A percentile compares a stretch with the other conserved stretches of the same genome.
Conservation (phyloP, 2,888 invertebrate genomes). For the Dicyrtoma fusca region DNA sequence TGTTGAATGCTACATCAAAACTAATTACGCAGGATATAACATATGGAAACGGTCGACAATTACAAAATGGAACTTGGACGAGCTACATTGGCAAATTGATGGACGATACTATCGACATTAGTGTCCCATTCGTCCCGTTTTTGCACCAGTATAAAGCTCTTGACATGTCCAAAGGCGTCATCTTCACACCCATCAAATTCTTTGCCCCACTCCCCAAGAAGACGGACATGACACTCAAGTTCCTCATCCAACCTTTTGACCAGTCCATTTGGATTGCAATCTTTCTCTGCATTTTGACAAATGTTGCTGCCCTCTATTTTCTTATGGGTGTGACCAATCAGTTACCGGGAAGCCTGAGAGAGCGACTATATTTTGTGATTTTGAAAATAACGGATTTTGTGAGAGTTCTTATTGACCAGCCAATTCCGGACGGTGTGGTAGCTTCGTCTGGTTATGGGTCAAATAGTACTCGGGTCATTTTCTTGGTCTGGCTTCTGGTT, state of each 20-base stretch:
- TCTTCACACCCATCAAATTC: conserved; percentile 10
- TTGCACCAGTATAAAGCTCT: background rate
- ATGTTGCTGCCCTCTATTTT: background rate
- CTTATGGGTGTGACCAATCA: background rate
- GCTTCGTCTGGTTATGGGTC: background rate
- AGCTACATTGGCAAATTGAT: background rate
- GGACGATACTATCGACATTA: background rate
- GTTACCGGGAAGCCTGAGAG: no score
- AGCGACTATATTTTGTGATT: background rate
- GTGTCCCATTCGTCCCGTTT: conserved; percentile 10
- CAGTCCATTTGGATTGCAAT: background rate
- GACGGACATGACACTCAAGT: background rate
- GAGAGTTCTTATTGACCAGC: conserved; percentile 4
- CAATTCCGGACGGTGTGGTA: background rate
- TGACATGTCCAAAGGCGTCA: conserved; percentile 15
- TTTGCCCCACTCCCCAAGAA: conserved; percentile 12
- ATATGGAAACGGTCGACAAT: background rate
- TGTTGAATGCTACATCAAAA: background rate
- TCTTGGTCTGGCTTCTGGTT: background rate
- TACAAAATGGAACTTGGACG: conserved; percentile 4
- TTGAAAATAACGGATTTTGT: background rate
- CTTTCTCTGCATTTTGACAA: background rate
- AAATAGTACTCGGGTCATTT: background rate
- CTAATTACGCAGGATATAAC: background rate
- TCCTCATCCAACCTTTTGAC: conserved; percentile 10